Evolutionary conservation across 2,797 vertebrate species (phyloP), one percentile per base, ranked within the genome.

Genomic region (Parambassis ranga): DNA sequence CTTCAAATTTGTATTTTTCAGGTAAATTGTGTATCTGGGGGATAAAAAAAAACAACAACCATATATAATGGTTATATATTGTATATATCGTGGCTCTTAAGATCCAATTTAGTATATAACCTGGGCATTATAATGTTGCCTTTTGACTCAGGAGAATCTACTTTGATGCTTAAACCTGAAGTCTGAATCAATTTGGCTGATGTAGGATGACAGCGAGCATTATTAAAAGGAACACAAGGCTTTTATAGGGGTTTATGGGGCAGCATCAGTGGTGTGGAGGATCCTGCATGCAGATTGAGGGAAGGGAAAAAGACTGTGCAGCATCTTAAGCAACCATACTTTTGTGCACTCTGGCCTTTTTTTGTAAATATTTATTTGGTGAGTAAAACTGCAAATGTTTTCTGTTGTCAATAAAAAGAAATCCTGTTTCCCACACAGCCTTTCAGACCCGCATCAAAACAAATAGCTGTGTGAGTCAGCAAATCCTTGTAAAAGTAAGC

Each of bases 131-230:
- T 64, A 64, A 71, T 73, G 52, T 50, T 58, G 33, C 51, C 56
- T 62, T 66, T 56, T 60, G 42, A 67, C 39, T 50, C 49, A 23
- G 11, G 50, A 82, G 49, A 74, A 44, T 53, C 47, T 19, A 20
- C 11, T 24, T 56, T 62, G 55, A 67, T 78, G 71, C 60, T 72
- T 47, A 47, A 72, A 71, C 32, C 44, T 78, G 44, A 56, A 56
- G 50, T 63, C 24, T 65, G 64, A 75, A 72, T 69, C 69, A 32
- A 46, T 77, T 65, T 19, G 56, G 71, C 39, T 61, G 39, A 74
- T 70, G 43, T 16, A 70, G 64, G 51, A 64, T 60, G 55, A 72
- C 8, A 28, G 44, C 11, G 10, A 55, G 36, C 42, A 68, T 79
- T 47, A 71, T 47, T 64, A 41, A 68, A 68, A 70, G 44, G 27